Percentiles rank a stretch among this genome's conserved stretches.
These are phyloP conservation scores for Acleris literana DNA, from an alignment of 2,888 invertebrate genomes.

Conservation along the genomic window DNA sequence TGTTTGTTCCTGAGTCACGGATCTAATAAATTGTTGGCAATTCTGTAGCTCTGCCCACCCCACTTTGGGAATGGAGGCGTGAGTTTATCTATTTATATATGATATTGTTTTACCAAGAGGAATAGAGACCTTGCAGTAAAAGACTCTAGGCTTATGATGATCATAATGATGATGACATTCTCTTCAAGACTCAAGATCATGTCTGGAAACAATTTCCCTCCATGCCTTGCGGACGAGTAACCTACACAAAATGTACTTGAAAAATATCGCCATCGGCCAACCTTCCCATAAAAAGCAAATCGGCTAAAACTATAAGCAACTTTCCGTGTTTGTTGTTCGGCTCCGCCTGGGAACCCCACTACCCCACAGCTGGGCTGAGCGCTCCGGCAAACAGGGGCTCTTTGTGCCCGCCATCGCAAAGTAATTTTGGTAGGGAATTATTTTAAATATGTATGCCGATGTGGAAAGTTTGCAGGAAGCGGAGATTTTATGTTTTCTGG, in stretches of 20 bases:
- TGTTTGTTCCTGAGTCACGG: too few species aligned
- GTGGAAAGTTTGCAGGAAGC: background rate
- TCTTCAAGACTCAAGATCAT: too few species aligned
- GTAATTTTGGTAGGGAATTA: constrained; percentile 26
- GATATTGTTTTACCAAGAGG: too few species aligned
- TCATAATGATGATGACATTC: background rate
- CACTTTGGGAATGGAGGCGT: too few species aligned
- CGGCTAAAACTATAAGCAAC: constrained; percentile 38
- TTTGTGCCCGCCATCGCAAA: background rate
- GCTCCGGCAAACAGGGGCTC: constrained; percentile 27
- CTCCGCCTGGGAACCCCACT: constrained; percentile 29
- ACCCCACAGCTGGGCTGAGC: constrained; percentile 35
- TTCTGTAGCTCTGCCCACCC: too few species aligned
- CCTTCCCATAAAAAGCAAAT: constrained; percentile 26
- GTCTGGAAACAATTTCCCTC: too few species aligned
- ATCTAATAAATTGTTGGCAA: too few species aligned
- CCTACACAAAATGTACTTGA: background rate
- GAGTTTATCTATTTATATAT: too few species aligned
- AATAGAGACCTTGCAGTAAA: background rate
- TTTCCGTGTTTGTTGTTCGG: constrained; percentile 34
- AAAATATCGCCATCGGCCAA: constrained; percentile 4
- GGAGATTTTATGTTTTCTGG: background rate
- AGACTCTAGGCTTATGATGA: too few species aligned
- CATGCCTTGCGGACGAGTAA: too few species aligned
- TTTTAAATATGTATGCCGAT: constrained; percentile 10